Percentiles rank a stretch among this genome's conserved stretches.
These are phyloP conservation scores for Oryzias woworae DNA, from an alignment of 2,113 vertebrate genomes.

Conservation along the genomic window DNA sequence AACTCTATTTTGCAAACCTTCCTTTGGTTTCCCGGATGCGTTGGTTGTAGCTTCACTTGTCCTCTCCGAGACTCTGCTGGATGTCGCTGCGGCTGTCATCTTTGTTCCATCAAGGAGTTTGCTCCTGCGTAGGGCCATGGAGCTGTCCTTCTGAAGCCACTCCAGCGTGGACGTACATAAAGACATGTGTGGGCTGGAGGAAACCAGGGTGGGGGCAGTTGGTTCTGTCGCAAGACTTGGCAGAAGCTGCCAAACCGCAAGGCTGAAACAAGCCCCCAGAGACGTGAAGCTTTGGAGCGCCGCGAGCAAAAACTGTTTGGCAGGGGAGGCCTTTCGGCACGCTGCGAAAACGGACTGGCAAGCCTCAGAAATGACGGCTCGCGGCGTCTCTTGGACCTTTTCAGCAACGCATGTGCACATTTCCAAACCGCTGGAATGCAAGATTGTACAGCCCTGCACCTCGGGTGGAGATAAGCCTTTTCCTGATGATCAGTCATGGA, in stretches of 20 bases:
- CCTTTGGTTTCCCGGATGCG: constrained; percentile 40
- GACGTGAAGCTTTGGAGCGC: constrained; percentile 49
- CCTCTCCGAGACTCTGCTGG: constrained; percentile 33
- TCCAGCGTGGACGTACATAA: constrained; percentile 49
- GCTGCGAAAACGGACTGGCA: constrained; percentile 44
- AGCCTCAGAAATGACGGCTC: constrained; percentile 50
- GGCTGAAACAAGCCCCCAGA: constrained; percentile 65
- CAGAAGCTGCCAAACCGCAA: constrained; percentile 59
- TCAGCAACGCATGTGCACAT: constrained; percentile 64
- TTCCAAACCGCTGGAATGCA: constrained; percentile 56
- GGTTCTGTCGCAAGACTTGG: constrained; percentile 33
- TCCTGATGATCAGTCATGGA: constrained; percentile 60
- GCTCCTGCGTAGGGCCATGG: constrained; percentile 51
- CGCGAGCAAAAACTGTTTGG: constrained; percentile 33
- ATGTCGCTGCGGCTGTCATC: constrained; percentile 41
- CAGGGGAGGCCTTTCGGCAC: constrained; percentile 27
- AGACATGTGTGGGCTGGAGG: constrained; percentile 42
- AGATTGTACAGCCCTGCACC: constrained; percentile 60
- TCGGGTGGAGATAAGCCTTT: constrained; percentile 55
- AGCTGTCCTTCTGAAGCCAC: constrained; percentile 57
- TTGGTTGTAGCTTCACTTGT: constrained; percentile 26
- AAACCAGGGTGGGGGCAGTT: neutral
- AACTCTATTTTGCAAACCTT: constrained; percentile 17
- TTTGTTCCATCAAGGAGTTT: constrained; percentile 47
- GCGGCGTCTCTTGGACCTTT: constrained; percentile 40